A percentile compares a stretch with the other conserved stretches of the same genome.
Evolutionary conservation across 2,113 vertebrate genomes (phyloP).

Genomic region (Mirounga angustirostris): DNA sequence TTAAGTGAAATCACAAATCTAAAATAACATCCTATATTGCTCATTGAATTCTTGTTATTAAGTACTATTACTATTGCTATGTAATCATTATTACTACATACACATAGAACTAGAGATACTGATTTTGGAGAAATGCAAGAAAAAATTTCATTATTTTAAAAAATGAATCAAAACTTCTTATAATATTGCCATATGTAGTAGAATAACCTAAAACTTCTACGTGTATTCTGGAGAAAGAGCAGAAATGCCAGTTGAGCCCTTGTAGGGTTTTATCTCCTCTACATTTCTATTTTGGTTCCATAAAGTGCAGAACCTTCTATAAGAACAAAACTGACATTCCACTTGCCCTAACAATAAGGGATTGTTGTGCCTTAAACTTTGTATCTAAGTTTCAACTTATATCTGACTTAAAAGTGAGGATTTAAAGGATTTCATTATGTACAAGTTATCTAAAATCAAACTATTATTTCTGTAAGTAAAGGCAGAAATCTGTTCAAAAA

Average conservation of each 20-base stretch:
- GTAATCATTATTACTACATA: background rate
- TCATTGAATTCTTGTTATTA: constrained; percentile 23
- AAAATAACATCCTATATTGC: background rate
- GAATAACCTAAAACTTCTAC: background rate
- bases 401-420: constrained; percentile 25
- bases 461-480: background rate
- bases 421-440: background rate
- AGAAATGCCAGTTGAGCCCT: background rate
- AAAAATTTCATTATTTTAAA: background rate
- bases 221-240: background rate
- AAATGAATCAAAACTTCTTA: background rate
- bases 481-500: background rate
- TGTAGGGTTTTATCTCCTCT: background rate
- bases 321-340: background rate
- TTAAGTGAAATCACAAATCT: constrained; percentile 4
- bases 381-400: background rate
- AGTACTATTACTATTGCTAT: background rate
- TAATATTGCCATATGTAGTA: background rate
- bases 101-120: background rate
- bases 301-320: background rate
- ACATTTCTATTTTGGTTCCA: constrained; percentile 13
- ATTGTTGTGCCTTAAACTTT: constrained; percentile 36
- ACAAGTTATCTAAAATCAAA: constrained; percentile 24
- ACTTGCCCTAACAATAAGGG: background rate
- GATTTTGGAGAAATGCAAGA: background rate